Evolutionary conservation across 2,797 vertebrate species (phyloP), one percentile per base, ranked within the genome.

Genomic region (Mus minutoides): DNA sequence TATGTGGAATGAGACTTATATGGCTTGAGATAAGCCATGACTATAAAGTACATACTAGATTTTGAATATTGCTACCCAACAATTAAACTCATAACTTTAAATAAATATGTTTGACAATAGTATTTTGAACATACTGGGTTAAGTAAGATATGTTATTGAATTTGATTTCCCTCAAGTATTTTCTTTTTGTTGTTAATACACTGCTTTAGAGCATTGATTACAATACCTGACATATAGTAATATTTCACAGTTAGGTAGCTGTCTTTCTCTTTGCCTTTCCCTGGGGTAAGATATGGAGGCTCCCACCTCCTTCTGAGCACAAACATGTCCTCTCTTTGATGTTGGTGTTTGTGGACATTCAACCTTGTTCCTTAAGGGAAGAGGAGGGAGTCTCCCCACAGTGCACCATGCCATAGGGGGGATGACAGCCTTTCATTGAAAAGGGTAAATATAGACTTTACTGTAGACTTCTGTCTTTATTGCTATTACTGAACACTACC

Each of bases 1-100:
- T 21, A 64, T 56, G 62, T 82, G 46, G 76, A 86, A 31, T 54
- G 9, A 29, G 78, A 37, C 24, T 82, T 1, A 0, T 91, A 24
- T 6, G 22, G 71, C 56, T 58, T 90, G 52, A 92, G 31, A 71
- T 87, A 75, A 43, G 9, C 31, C 62, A 4, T 58, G 40, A 80
- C 6, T 73, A 8, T 79, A 40, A 46, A 85, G 71, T 77, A 64
- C 24, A 43, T 3, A 31, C 9, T 73, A 26, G 75, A 62, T 34
- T 96, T 96, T 79, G 54, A 93, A 93, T 89, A 76, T 82, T n/a
- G 54, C 29, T 92, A 75, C 52, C 58, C 69, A 85, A 56, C n/a
- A 69, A 78, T 4, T 4, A 34, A 88, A 34, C 64, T 71, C 37
- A 31, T 58, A 62, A 29, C 26, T 54, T 83, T 79, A 43, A 49